These are phyloP conservation scores for Matsumyia berberina DNA, from an alignment of 2,888 invertebrate genomes.

Conservation along the genomic window DNA sequence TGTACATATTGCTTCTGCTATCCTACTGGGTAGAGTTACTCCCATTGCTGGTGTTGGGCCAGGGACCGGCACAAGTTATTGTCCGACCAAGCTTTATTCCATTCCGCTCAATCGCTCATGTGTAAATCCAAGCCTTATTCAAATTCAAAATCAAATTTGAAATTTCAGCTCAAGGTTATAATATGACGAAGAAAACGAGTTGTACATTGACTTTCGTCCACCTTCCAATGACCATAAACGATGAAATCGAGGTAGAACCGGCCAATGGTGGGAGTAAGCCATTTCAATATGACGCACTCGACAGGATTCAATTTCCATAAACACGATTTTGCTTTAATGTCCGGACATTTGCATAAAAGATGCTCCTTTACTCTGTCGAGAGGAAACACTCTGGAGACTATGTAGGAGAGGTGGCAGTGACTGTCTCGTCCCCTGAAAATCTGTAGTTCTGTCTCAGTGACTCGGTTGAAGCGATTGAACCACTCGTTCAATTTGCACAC, in stretches of 20 bases:
- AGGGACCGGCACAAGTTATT: conserved; percentile 6
- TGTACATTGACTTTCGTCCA: conserved; percentile 53
- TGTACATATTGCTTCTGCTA: conserved; percentile 20
- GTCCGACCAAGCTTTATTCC: conserved; percentile 28
- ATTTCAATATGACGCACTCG: conserved; percentile 75
- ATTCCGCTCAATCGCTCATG: conserved; percentile 35
- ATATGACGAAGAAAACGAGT: conserved; percentile 43
- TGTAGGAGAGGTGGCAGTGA: conserved; percentile 27
- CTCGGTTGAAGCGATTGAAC: conserved; percentile 61
- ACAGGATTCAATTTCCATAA: conserved; percentile 76
- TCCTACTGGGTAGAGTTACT: conserved; percentile 15
- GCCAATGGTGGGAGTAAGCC: conserved; percentile 57
- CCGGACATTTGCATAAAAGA: conserved; percentile 75
- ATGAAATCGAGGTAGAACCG: conserved; percentile 29
- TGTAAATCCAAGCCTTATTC: conserved; percentile 49
- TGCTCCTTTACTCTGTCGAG: conserved; percentile 52
- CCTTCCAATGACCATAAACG: conserved; percentile 63
- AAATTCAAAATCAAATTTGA: conserved; percentile 46
- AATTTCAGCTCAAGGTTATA: conserved; percentile 33
- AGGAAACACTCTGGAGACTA: conserved; percentile 44
- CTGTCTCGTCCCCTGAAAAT: conserved; percentile 35
- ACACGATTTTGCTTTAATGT: conserved; percentile 76
- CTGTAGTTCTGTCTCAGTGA: conserved; percentile 58
- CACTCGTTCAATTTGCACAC: conserved; percentile 71
- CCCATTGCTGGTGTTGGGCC: conserved; percentile 37